Evolutionary conservation across 2,797 vertebrate species (phyloP).

Genomic region (Holocentrus rufus): DNA sequence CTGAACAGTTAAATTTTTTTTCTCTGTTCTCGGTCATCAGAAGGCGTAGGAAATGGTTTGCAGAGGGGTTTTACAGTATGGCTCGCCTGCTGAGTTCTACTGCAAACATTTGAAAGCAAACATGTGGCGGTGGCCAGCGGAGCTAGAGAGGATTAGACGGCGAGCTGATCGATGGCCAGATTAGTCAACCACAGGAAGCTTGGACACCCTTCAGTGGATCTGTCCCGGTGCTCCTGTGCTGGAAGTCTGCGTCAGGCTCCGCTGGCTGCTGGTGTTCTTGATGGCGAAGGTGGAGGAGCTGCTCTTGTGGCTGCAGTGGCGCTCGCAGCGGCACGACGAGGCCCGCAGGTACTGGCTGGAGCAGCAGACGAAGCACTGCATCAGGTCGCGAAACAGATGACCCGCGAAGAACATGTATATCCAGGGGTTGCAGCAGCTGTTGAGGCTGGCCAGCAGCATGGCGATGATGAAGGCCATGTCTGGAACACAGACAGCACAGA

Average conservation of each 20-base stretch:
- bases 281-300: constrained; percentile 84
- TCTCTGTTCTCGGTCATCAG: constrained; percentile 25
- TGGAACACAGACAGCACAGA: constrained; percentile 63
- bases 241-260: constrained; percentile 83
- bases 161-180: constrained; percentile 1
- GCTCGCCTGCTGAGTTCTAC: constrained; percentile 7
- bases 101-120: constrained; percentile 33
- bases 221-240: constrained; percentile 44
- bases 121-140: constrained; percentile 4
- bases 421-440: constrained; percentile 98
- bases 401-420: constrained; percentile 97
- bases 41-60: constrained; percentile 6
- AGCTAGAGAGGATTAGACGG: constrained; percentile 29
- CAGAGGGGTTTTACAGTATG: constrained; percentile 16
- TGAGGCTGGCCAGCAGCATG: constrained; percentile 93
- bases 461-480: constrained; percentile 93
- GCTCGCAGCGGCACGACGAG: constrained; percentile 77
- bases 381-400: constrained; percentile 92
- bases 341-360: constrained; percentile 74
- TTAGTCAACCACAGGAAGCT: constrained; percentile 18
- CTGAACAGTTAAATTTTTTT: too few species aligned
- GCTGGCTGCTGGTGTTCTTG: constrained; percentile 86
- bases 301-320: constrained; percentile 81
- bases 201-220: constrained; percentile 31
- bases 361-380: constrained; percentile 87